Percentiles rank a stretch among this genome's conserved stretches.
These are phyloP conservation scores for Vanessa tameamea DNA, from an alignment of 1,140 invertebrate genomes.

Conservation along the genomic window DNA sequence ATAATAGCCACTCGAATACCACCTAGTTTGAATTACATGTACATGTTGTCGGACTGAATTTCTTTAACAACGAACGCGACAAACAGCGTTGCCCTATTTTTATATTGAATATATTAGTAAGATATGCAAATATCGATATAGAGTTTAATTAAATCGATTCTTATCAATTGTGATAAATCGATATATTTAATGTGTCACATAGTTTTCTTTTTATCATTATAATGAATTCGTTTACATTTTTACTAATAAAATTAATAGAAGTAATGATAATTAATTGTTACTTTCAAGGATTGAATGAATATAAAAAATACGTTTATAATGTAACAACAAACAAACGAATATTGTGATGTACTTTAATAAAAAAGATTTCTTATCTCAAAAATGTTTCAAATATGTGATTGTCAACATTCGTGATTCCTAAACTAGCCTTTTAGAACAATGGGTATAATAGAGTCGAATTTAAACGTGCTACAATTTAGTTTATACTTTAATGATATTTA, in stretches of 20 bases:
- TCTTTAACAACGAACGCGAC: conserved; percentile 1
- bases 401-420: conserved; percentile 20
- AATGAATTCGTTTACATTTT: too few relatives aligned
- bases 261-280: neutral
- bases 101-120: conserved; percentile 8
- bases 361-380: conserved; percentile 13
- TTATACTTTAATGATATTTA: conserved; percentile 28
- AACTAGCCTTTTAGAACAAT: conserved; percentile 29
- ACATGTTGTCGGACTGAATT: neutral
- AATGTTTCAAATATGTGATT: conserved; percentile 29
- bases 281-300: neutral
- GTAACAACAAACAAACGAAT: neutral
- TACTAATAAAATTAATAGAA: too few relatives aligned
- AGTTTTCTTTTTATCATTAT: too few relatives aligned
- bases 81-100: conserved; percentile 19
- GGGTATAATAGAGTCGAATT: conserved; percentile 30
- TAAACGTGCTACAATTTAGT: conserved; percentile 22
- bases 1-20: conserved; percentile 66
- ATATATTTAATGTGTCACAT: conserved; percentile 3
- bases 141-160: conserved; percentile 24
- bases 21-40: conserved; percentile 37
- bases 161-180: conserved; percentile 20
- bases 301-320: neutral
- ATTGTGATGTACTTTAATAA: neutral
- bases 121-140: conserved; percentile 16